Evolutionary conservation across 92 coral and sea anemone species (phyloP).

Genomic region (Umimayanthus kanabou): DNA sequence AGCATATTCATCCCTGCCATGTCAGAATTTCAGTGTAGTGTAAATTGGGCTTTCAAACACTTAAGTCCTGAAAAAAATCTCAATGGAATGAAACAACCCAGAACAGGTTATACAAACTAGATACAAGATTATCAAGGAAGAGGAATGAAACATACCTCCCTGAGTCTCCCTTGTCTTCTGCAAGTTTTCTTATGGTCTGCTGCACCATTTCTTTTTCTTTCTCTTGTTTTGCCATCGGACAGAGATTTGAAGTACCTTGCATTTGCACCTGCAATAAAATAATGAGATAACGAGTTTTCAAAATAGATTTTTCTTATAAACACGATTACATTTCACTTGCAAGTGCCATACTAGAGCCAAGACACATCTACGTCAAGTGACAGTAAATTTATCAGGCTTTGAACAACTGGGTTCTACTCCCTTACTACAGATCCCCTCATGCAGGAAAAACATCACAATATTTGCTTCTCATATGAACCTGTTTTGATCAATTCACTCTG

Average conservation of each 20-base stretch:
- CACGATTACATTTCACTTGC: not conserved
- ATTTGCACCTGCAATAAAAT: conserved; percentile 19
- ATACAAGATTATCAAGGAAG: conserved; percentile 1
- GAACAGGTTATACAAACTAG: conserved; percentile 20
- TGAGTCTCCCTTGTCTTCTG: conserved; percentile 35
- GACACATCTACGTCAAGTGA: conserved; percentile 3
- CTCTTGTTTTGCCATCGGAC: conserved; percentile 31
- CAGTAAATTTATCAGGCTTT: conserved; percentile 2
- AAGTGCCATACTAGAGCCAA: conserved; percentile 21
- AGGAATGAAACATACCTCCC: conserved; percentile 25
- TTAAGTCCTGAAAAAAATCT: conserved; percentile 19
- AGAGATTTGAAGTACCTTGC: conserved; percentile 16
- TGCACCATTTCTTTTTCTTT: conserved; percentile 17
- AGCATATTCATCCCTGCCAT: conserved; percentile 5
- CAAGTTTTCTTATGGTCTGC: conserved; percentile 22
- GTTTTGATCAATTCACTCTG: not conserved
- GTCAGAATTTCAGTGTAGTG: conserved; percentile 22
- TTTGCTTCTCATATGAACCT: conserved; percentile 4
- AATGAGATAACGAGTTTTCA: conserved; percentile 11
- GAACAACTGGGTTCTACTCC: conserved; percentile 8
- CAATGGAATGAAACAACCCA: not conserved
- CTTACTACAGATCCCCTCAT: not conserved
- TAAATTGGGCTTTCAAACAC: conserved; percentile 8
- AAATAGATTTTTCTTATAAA: conserved; percentile 1
- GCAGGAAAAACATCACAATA: conserved; percentile 9